Evolutionary conservation across 1,140 invertebrate genomes (phyloP), one percentile per base, ranked within the genome.

Genomic region (Drosophila pruinosa): DNA sequence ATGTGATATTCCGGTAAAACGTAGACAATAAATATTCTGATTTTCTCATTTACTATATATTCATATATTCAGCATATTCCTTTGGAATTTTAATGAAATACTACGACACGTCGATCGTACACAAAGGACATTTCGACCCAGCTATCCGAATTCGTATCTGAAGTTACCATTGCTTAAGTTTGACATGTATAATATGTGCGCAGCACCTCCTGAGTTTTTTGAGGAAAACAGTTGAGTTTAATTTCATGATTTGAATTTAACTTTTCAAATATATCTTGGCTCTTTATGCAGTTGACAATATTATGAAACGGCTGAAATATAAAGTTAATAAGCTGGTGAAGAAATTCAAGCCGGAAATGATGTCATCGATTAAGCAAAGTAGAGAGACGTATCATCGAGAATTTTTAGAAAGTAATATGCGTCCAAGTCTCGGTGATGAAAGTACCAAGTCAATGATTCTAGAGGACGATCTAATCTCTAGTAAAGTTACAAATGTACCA

Each of bases 151-250:
- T 47, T 74, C 80, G 0, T 89, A 91, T 39, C 57, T 91, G 5
- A 79, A 77, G 34, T 54, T 91, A 10, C 89, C 90, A 4, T 17
- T 91, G 8, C 65, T 91, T 0, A 90, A 89, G 57, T 91, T 90
- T 6, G 86, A 91, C 45, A 88, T 86, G 77, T 34, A 74, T 0
- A 67, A 71, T 12, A 82, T 78, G 72, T 31, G 54, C 17, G 79
- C 89, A 14, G 65, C 56, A 19, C 56, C 89, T 0, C 89, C 89
- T 1, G 72, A 80, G 21, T 7, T 57, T 4, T 86, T 61, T 8
- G 89, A 91, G 45, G 72, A 80, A 15, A 75, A 91, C 56, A 67
- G 89, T 91, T 70, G 22, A 68, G 75, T 57, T 19, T 15, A 4
- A 0, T 1, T n/a, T 19, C 36, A 4, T 10, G 4, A 3, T 39